A percentile compares a stretch with the other conserved stretches of the same genome.
phyloP scores from a whole-genome alignment of 1,140 invertebrate species.

The Cecropterus lyciades region DNA sequence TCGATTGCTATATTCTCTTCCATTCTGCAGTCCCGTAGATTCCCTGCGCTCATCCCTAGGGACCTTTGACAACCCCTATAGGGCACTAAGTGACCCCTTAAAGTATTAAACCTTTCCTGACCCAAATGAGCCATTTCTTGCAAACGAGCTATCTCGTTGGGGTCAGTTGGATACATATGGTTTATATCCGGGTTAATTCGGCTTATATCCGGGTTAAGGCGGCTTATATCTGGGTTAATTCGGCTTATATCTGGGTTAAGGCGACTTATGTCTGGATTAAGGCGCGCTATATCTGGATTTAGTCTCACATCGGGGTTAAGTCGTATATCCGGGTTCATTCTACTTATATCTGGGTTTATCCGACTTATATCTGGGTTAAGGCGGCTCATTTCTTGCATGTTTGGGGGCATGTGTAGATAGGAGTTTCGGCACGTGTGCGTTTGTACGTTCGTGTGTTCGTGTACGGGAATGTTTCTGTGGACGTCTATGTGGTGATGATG shows the following conservation, averaged over 20 bases:
- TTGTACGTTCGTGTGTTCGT: constrained; percentile 60
- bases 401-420: constrained; percentile 56
- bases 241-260: constrained; percentile 55
- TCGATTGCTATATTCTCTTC: constrained; percentile 65
- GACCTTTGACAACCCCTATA: constrained; percentile 64
- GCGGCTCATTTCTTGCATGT: constrained; percentile 37
- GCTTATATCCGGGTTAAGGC: constrained; percentile 50
- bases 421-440: constrained; percentile 66
- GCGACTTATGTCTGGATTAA: constrained; percentile 51
- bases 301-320: constrained; percentile 56
- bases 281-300: constrained; percentile 52
- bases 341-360: constrained; percentile 46
- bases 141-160: constrained; percentile 52
- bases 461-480: constrained; percentile 55
- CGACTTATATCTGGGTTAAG: constrained; percentile 42
- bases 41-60: constrained; percentile 62
- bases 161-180: constrained; percentile 51
- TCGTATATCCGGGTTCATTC: constrained; percentile 47
- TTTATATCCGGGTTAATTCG: constrained; percentile 47
- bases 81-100: constrained; percentile 69
- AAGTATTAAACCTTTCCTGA: constrained; percentile 65
- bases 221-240: constrained; percentile 49
- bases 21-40: constrained; percentile 60
- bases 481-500: constrained; percentile 77
- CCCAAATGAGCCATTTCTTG: constrained; percentile 58